Percentiles rank a stretch among this genome's conserved stretches.
Evolutionary conservation across 2,113 vertebrate species (phyloP).

Genomic region (Melospiza georgiana): DNA sequence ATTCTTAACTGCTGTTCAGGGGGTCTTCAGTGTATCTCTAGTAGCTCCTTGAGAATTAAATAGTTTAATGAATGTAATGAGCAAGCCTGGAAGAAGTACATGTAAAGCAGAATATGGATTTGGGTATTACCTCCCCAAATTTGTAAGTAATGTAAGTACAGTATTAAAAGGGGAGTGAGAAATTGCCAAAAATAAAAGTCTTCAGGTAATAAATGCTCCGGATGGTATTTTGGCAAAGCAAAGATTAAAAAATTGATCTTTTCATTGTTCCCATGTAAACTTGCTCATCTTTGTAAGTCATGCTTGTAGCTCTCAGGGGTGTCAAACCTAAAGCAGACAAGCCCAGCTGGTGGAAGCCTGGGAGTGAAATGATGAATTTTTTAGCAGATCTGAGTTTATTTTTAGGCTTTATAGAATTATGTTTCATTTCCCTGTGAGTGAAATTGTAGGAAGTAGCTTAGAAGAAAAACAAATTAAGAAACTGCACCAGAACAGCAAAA

Average conservation of each 20-base stretch:
- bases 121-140: not conserved
- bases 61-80: slow-evolving; percentile 40
- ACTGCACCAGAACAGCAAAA: not conserved
- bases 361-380: slow-evolving; percentile 73
- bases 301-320: slow-evolving; percentile 68
- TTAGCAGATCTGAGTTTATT: slow-evolving; percentile 74
- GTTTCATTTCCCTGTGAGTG: slow-evolving; percentile 67
- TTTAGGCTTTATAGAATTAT: slow-evolving; percentile 72
- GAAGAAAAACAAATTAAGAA: slow-evolving; percentile 37
- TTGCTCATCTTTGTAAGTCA: slow-evolving; percentile 51
- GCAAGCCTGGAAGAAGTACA: not conserved
- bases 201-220: not conserved
- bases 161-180: not conserved
- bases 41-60: slow-evolving; percentile 59
- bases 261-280: slow-evolving; percentile 58
- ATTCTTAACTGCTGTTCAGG: slow-evolving; percentile 68
- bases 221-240: slow-evolving; percentile 51
- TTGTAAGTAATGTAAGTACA: not conserved
- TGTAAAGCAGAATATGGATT: not conserved
- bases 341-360: slow-evolving; percentile 71
- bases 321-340: slow-evolving; percentile 69
- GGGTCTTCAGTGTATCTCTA: not conserved
- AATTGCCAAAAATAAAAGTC: not conserved
- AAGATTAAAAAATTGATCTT: not conserved
- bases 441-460: slow-evolving; percentile 56